These are phyloP conservation scores for Plectus sambesii DNA, from an alignment of 1,140 invertebrate genomes.

Conservation along the genomic window DNA sequence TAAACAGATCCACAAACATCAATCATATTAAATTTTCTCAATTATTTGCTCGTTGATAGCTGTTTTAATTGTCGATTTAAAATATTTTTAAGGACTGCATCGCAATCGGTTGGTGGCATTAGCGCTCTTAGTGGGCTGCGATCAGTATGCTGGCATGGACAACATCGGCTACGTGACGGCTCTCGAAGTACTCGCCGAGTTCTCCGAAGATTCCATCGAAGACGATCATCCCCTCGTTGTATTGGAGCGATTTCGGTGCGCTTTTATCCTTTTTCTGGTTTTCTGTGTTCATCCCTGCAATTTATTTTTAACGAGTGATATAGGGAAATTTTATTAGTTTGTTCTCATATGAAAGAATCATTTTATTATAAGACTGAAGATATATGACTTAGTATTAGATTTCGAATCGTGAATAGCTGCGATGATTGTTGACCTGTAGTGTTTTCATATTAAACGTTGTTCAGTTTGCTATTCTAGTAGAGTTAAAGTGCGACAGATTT, in stretches of 20 bases:
- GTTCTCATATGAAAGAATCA: no score
- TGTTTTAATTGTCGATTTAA: background rate
- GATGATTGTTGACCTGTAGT: no score
- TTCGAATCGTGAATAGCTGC: no score
- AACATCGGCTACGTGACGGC: constrained; percentile 17
- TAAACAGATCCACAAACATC: no score
- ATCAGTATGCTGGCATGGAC: constrained; percentile 17
- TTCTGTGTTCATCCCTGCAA: no score
- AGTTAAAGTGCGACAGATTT: no score
- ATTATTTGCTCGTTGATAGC: background rate
- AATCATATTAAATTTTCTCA: constrained; percentile 3
- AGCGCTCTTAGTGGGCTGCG: constrained; percentile 21
- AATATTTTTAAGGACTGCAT: constrained; percentile 7
- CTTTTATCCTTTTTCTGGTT: background rate
- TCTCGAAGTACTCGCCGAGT: constrained; percentile 21
- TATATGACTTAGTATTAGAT: no score
- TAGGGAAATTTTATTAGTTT: no score
- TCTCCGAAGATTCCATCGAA: constrained; percentile 17
- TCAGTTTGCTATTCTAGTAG: no score
- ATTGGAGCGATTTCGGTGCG: constrained; percentile 21
- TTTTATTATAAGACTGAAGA: no score
- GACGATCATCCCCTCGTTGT: constrained; percentile 21
- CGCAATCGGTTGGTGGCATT: constrained; percentile 17
- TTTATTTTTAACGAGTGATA: no score
- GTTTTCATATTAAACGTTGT: no score